phyloP scores from a whole-genome alignment of 2,797 vertebrate species.

The Oophaga sylvatica region DNA sequence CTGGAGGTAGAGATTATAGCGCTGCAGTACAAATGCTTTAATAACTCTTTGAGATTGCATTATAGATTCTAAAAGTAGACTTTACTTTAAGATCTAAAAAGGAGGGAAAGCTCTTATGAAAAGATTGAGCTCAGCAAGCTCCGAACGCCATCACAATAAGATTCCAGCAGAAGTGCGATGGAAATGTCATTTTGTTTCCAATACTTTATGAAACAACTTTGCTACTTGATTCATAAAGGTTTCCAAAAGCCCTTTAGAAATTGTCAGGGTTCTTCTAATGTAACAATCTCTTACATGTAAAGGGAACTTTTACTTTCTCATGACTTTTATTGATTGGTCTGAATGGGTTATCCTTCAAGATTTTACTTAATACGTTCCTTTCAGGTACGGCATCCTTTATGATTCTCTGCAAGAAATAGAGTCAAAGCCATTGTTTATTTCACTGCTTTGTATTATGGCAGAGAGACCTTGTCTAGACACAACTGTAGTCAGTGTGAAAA shows the following conservation, averaged over 20 bases:
- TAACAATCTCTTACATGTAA: constrained; percentile 9
- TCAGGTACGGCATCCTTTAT: neutral
- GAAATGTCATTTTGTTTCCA: constrained; percentile 52
- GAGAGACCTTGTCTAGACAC: neutral
- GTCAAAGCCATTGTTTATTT: constrained; percentile 3
- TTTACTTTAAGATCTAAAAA: constrained; percentile 41
- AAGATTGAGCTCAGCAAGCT: constrained; percentile 49
- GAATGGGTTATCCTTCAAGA: neutral
- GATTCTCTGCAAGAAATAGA: neutral
- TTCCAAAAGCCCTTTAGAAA: constrained; percentile 14
- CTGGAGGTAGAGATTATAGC: constrained; percentile 47
- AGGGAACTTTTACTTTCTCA: neutral
- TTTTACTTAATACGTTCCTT: neutral
- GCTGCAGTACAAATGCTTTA: constrained; percentile 52
- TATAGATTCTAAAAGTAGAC: constrained; percentile 52
- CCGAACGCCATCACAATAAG: constrained; percentile 13
- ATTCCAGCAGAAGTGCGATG: constrained; percentile 21
- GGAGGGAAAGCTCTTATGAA: constrained; percentile 44
- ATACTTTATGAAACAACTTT: constrained; percentile 31
- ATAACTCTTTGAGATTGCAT: constrained; percentile 53
- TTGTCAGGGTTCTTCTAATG: neutral
- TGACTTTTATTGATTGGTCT: constrained; percentile 7
- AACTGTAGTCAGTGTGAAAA: neutral
- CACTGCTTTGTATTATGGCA: neutral
- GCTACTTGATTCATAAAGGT: constrained; percentile 18